A percentile compares a stretch with the other conserved stretches of the same genome.
phyloP scores from a whole-genome alignment of 1,140 invertebrate genomes.

The Drosophila repletoides region DNA sequence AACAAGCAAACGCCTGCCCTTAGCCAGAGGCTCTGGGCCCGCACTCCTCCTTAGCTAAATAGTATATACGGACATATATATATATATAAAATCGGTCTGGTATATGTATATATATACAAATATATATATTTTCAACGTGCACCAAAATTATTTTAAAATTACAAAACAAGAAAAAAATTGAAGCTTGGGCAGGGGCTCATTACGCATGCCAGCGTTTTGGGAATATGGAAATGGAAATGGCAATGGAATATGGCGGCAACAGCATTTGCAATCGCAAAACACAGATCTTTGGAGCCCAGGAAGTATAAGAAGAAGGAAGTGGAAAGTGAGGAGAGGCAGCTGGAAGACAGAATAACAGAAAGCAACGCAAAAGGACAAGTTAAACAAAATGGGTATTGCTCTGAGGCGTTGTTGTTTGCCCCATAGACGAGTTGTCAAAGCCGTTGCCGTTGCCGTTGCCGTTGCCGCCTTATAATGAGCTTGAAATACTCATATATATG shows the following conservation, averaged over 20 bases:
- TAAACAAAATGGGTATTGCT: slow-evolving; percentile 38
- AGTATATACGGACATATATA: not conserved
- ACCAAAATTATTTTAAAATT: slow-evolving; percentile 70
- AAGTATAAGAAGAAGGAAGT: slow-evolving; percentile 25
- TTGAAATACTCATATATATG: too few species aligned
- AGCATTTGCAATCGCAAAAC: slow-evolving; percentile 27
- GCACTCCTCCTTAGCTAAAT: slow-evolving; percentile 3
- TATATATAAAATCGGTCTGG: not conserved
- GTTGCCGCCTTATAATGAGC: slow-evolving; percentile 68
- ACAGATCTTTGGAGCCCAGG: not conserved
- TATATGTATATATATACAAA: not conserved
- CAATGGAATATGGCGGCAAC: slow-evolving; percentile 16
- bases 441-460: too few species aligned
- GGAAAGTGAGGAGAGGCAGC: slow-evolving; percentile 6
- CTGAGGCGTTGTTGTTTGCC: slow-evolving; percentile 33
- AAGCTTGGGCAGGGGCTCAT: slow-evolving; percentile 53
- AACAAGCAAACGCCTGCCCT: slow-evolving; percentile 46
- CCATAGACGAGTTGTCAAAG: slow-evolving; percentile 38
- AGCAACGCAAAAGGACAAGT: slow-evolving; percentile 47
- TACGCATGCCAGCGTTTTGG: slow-evolving; percentile 71
- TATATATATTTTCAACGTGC: slow-evolving; percentile 32
- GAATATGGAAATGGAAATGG: slow-evolving; percentile 51
- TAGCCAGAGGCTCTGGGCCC: slow-evolving; percentile 12
- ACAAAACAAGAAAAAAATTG: slow-evolving; percentile 62
- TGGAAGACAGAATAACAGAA: slow-evolving; percentile 2